Conservation (phyloP, 2,113 vertebrate species). For the Felis chaus region DNA sequence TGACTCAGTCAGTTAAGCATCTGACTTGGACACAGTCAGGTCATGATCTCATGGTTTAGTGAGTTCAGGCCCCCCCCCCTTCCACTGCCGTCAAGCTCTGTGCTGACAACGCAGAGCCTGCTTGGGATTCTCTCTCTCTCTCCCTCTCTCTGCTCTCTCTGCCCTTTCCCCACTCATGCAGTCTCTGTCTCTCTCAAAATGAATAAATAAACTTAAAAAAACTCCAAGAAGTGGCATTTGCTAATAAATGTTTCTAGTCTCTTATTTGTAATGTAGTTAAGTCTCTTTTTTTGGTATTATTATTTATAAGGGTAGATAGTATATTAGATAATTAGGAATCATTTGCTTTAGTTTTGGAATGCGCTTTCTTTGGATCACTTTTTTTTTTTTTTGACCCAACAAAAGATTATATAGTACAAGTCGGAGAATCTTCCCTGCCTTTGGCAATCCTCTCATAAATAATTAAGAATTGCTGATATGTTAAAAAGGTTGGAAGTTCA, state of each 20-base stretch:
- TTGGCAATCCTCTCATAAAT: background rate
- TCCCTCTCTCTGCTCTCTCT: no score
- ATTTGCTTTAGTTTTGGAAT: slow-evolving; percentile 42
- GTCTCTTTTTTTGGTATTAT: background rate
- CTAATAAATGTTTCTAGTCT: background rate
- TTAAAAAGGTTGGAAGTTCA: slow-evolving; percentile 31
- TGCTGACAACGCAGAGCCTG: no score
- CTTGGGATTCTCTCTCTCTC: no score
- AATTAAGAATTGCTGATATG: slow-evolving; percentile 15
- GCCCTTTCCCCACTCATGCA: no score
- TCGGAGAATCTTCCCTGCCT: background rate
- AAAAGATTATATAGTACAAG: background rate
- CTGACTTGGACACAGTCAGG: no score
- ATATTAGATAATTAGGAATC: slow-evolving; percentile 22
- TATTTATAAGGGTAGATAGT: background rate
- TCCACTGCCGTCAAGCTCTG: no score
- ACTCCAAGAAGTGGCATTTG: background rate
- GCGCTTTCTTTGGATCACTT: background rate
- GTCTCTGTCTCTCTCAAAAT: no score
- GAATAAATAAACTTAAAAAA: background rate
- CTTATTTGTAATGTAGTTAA: background rate
- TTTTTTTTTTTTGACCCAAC: background rate
- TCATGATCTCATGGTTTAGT: no score
- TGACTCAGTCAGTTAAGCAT: no score
- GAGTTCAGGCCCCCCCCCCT: no score